Conservation (phyloP, 2,888 invertebrate species). For the Linnaemya tessellans region DNA sequence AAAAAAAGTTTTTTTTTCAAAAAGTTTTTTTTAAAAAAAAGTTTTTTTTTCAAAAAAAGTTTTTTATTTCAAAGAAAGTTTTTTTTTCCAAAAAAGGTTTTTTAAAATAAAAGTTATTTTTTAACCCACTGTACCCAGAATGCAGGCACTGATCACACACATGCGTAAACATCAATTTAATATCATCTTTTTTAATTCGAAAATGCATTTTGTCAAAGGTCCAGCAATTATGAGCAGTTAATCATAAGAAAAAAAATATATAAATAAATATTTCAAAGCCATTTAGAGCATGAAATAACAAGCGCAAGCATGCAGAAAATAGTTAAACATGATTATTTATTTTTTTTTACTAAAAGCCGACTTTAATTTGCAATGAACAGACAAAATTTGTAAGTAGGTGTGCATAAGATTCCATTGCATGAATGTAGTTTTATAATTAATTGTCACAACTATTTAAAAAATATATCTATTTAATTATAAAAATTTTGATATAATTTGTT, state of each 20-base stretch:
- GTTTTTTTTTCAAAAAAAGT: too few species aligned
- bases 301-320: conserved; percentile 61
- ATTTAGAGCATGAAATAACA: conserved; percentile 67
- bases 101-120: not conserved
- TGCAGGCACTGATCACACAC: not conserved
- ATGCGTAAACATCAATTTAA: not conserved
- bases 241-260: not conserved
- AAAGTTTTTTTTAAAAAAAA: too few species aligned
- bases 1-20: too few species aligned
- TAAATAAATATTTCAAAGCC: conserved; percentile 3
- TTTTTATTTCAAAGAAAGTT: too few species aligned
- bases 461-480: not conserved
- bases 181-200: not conserved
- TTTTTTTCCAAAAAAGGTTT: too few species aligned
- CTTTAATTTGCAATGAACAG: conserved; percentile 28
- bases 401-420: not conserved
- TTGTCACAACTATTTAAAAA: not conserved
- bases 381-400: conserved; percentile 29
- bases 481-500: too few species aligned
- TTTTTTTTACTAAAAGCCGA: not conserved
- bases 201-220: not conserved
- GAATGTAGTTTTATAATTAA: not conserved
- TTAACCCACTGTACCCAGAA: not conserved
- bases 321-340: not conserved
- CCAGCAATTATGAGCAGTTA: not conserved